Evolutionary conservation across 1,140 invertebrate species (phyloP), one percentile per base, ranked within the genome.

Genomic region (Pachyrhynchus sulphureomaculatus): DNA sequence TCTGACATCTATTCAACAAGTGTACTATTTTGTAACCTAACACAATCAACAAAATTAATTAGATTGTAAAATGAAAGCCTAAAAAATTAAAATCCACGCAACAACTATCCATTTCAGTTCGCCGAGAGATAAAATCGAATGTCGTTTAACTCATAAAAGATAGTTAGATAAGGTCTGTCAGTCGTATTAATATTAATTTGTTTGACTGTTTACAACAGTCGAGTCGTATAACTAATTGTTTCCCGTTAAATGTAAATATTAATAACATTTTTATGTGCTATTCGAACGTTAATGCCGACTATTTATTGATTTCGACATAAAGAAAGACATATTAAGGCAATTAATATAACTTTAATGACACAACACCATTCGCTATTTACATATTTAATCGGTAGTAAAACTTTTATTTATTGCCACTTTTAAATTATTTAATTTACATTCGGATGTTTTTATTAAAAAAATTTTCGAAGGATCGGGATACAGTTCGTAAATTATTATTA

Each of bases 211-310:
- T 47, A 48, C 51, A 29, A 20, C 49, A 33, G 49, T 39, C 49
- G 49, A 33, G 49, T 39, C 49, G 49, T 52, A 52, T 63, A 58
- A 47, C 24, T 58, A 63, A 63, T 58, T 63, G 61, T 63, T 57
- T 63, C 54, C 54, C 48, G 53, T 62, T 62, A 58, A 57, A 57
- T 44, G 44, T 55, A 57, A 39, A 56, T 63, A 63, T 58, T 63
- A 63, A 63, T 63, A 53, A 42, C 44, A 44, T 63, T 63, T 58
- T 63, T 57, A 63, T 51, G 45, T 12, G 45, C 39, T 26, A 29
- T 44, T 54, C 51, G 23, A 55, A 32, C 13, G 49, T 33, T 39
- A 52, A 52, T 37, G 49, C 13, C 33, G 10, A 33, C 53, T 42
- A 55, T 55, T 55, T 55, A 55, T 55, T 45, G 37, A 45, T 55